phyloP scores from a whole-genome alignment of 1,140 invertebrate genomes.

The Drosophila nigromelanica region DNA sequence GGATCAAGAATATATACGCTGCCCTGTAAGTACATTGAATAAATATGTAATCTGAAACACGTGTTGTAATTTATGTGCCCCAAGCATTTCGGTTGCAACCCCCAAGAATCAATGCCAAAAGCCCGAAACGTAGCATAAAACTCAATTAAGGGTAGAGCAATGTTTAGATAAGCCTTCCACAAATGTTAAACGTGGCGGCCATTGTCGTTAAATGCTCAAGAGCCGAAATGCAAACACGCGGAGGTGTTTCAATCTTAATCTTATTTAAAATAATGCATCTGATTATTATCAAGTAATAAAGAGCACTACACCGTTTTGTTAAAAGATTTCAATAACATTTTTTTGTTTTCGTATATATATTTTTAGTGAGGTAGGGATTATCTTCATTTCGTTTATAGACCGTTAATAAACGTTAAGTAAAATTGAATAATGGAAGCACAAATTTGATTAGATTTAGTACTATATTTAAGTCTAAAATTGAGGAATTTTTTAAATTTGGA shows the following conservation, averaged over 20 bases:
- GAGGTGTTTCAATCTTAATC: neutral
- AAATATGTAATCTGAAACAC: conserved; percentile 68
- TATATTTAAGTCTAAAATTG: too few species aligned
- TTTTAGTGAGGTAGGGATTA: too few species aligned
- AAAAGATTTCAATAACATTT: too few species aligned
- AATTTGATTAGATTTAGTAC: too few species aligned
- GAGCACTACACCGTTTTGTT: neutral
- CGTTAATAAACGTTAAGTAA: too few species aligned
- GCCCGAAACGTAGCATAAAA: conserved; percentile 15
- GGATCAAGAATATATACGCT: conserved; percentile 8
- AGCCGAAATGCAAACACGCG: conserved; percentile 21
- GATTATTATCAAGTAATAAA: conserved; percentile 25
- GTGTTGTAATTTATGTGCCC: conserved; percentile 66
- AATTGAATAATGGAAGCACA: too few species aligned
- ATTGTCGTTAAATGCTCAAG: conserved; percentile 11
- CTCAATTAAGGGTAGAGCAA: conserved; percentile 30
- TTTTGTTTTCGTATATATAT: too few species aligned
- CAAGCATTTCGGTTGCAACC: conserved; percentile 46
- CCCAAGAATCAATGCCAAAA: conserved; percentile 32
- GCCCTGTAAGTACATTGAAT: conserved; percentile 37
- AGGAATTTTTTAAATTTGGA: too few species aligned
- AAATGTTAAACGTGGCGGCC: conserved; percentile 8
- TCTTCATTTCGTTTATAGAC: too few species aligned
- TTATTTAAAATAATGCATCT: neutral
- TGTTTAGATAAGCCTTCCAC: conserved; percentile 27